Evolutionary conservation across 2,888 invertebrate genomes (phyloP), one percentile per base, ranked within the genome.

Genomic region (Chrysolina oricalcia): DNA sequence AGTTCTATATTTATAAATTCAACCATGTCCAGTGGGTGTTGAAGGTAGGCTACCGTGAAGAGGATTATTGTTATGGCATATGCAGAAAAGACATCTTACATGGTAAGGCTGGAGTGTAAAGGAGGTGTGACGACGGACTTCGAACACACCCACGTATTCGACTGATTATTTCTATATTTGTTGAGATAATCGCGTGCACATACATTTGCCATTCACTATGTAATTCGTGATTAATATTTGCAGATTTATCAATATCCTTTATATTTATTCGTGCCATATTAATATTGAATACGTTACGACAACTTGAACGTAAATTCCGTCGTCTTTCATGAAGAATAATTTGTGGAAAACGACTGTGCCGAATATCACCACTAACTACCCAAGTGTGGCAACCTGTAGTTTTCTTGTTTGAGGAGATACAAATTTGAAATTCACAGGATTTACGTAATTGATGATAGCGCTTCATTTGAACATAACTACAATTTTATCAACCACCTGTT

Each of bases 61-160:
- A 68, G 68, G 68, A 68, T 21, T 40, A 68, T 56, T 68, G 21
- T 68, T 68, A 53, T 53, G 68, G 56, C 68, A 53, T 40, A 68
- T 40, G 21, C 68, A 40, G 21, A 53, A 67, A 17, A 53, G 27
- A 2, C 40, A 40, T 53, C 68, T 53, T 68, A 68, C 68, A 68
- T 68, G 68, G 68, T 43, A 15, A 50, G 68, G 53, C 35, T 68
- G 13, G 8, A 3, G 53, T 53, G 68, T 53, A 8, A 40, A 59
- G 53, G 35, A 59, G 59, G 27, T 53, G 17, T 53, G 53, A 19
- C 50, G 43, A 27, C 40, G 53, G 19, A 68, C n/a, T 67, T 35
- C n/a, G 17, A 35, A 66, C 66, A 43, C 46, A 66, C 40, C 35
- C 19, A 68, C 53, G 27, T 35, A 50, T 50, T 50, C 35, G 46